Base-by-base conservation (phyloP, 1,140 invertebrate genomes). In the Phenacoccus solenopsis region DNA sequence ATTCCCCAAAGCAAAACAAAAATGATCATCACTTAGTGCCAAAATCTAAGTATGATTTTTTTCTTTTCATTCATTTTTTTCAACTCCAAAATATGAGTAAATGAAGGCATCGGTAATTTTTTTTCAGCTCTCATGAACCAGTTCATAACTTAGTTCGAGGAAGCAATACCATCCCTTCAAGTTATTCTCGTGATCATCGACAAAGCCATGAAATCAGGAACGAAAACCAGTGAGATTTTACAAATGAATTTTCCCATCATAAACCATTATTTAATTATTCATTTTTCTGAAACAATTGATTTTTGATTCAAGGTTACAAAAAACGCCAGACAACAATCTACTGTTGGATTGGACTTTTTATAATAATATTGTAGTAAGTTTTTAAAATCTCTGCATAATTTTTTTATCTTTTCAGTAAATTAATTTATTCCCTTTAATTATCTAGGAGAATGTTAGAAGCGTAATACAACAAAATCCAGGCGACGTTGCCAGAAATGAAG, bases 361-460 rank as follows among this genome's bases (percentile, higher is more conserved):
- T 49, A 49, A 49, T 49, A 49, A 49, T 49, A 49, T 64, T 64
- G 59, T 27, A 3, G 59, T 64, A 25, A 64, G 59, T 64, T 10
- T 24, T 59, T 59, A 64, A 25, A 64, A 64, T 25, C 21, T 24
- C n/a, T 59, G 13, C 25, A 27, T 20, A 59, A 20, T 59, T 59
- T 59, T n/a, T 20, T 59, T 4, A n/a, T n/a, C n/a, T n/a, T n/a
- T n/a, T n/a, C n/a, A n/a, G n/a, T n/a, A n/a, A n/a, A n/a, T n/a
- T n/a, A n/a, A n/a, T n/a, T n/a, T n/a, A 59, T 59, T 16, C 7
- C 20, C 21, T 59, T 38, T 38, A 38, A 59, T 64, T 24, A 5
- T 64, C 12, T 25, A 64, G 59, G 25, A 24, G 13, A 22, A 64
- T 5, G 59, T 27, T 5, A 64, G 25, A 64, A 64, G 25, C 25